These are phyloP conservation scores for Aquila chrysaetos DNA, from an alignment of 2,797 vertebrate genomes.

Conservation along the genomic window DNA sequence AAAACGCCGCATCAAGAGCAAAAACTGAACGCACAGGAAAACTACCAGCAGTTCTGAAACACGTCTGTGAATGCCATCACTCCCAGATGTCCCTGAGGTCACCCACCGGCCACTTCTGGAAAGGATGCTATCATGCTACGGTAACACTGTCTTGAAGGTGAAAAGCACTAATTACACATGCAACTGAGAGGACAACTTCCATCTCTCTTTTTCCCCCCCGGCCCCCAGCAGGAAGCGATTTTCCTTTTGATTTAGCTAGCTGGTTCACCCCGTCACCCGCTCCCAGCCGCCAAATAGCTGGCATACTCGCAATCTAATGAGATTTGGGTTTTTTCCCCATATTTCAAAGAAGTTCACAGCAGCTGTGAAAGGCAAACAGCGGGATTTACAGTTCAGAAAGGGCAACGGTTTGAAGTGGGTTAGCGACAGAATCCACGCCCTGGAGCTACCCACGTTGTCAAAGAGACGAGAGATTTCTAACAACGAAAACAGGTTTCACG, in stretches of 20 bases:
- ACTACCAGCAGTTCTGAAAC: not conserved
- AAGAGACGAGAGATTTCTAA: not conserved
- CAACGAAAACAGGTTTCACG: not conserved
- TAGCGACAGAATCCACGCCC: not conserved
- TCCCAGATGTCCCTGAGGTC: not conserved
- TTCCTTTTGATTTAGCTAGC: not conserved
- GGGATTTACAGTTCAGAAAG: not conserved
- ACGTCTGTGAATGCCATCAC: not conserved
- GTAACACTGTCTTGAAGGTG: not conserved
- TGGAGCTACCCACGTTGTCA: not conserved
- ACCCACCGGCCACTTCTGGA: not conserved
- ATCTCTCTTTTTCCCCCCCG: not conserved
- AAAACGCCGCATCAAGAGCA: not conserved
- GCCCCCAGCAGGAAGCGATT: not conserved
- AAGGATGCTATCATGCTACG: not conserved
- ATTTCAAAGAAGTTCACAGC: slow-evolving; percentile 6
- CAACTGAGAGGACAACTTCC: not conserved
- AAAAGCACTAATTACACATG: not conserved
- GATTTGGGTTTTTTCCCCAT: not conserved
- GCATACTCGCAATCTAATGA: not conserved
- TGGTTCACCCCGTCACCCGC: not conserved
- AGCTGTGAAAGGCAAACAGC: not conserved
- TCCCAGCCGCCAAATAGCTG: not conserved
- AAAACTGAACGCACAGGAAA: not conserved
- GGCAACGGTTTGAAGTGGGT: not conserved